Base-by-base conservation (phyloP, 2,888 invertebrate genomes). In the Tineola bisselliella region DNA sequence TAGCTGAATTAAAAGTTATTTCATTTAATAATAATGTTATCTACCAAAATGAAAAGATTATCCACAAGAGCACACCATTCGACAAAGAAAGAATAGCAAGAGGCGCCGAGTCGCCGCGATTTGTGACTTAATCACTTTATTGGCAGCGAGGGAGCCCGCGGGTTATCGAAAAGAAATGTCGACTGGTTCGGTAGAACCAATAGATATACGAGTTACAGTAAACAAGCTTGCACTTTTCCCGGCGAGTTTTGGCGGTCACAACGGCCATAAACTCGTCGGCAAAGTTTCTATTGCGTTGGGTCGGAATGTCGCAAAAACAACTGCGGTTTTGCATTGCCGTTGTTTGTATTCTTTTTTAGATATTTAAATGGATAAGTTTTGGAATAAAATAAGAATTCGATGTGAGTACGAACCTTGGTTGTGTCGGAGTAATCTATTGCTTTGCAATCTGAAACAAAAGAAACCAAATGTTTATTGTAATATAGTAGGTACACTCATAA, bases 41-140 rank as follows among this genome's bases (percentile, higher is more conserved):
- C n/a, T n/a, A n/a, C n/a, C n/a, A 48, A 13, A 54, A 25, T 19
- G 2, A 25, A 25, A n/a, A 54, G 54, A 54, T 4, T 18, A 54
- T 54, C 54, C 54, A 54, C 54, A 6, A 1, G 6, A 54, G 54
- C 17, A 58, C 58, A 58, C 15, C 33, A 33, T 11, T 30, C 5
- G 8, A 5, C 1, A 33, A 31, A 58, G 58, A 58, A 15, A 58
- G 33, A 58, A 58, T 17, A 15, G 54, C 33, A 18, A 48, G 31
- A 44, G 61, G 52, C 52, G 30, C 58, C 58, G 58, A 58, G 58
- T 18, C 44, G 61, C 58, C 61, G 61, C 86, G 86, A 87, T 87
- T 87, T 87, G 87, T 81, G 86, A 81, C 84, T 87, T 87, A 87
- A 87, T 87, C 87, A 84, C 86, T 87, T 86, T 87, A 87, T 87